Conservation (phyloP, 2,113 vertebrate species). For the Epinephelus moara region DNA sequence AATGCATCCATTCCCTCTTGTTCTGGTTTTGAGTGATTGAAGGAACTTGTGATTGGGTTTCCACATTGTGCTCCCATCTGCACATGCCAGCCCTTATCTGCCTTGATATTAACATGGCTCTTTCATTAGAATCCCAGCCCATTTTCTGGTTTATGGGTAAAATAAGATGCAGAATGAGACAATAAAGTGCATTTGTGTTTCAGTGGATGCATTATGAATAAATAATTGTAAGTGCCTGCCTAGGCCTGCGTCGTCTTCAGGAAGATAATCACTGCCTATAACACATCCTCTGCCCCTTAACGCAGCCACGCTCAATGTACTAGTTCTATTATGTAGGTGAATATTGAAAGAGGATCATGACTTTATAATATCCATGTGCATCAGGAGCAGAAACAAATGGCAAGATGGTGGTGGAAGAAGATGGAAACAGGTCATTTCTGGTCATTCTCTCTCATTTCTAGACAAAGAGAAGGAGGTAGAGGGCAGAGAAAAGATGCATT, state of each 20-base stretch:
- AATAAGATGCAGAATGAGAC: conserved; percentile 92
- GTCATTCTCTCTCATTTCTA: conserved; percentile 39
- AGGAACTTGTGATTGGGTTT: conserved; percentile 97
- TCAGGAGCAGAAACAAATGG: conserved; percentile 51
- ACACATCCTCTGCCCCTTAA: conserved; percentile 69
- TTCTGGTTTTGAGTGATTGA: conserved; percentile 90
- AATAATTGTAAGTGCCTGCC: conserved; percentile 91
- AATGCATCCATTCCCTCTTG: conserved; percentile 89
- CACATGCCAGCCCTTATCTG: conserved; percentile 86
- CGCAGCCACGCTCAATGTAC: conserved; percentile 66
- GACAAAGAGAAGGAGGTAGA: conserved; percentile 6
- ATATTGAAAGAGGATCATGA: conserved; percentile 83
- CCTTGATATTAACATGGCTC: conserved; percentile 95
- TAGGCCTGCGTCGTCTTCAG: conserved; percentile 76
- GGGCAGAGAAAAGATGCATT: not conserved
- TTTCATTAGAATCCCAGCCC: conserved; percentile 93
- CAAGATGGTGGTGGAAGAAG: conserved; percentile 15
- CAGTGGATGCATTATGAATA: conserved; percentile 91
- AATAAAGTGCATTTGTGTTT: conserved; percentile 95
- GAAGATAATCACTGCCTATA: conserved; percentile 84
- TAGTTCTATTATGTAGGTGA: conserved; percentile 74
- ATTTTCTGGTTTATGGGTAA: conserved; percentile 91
- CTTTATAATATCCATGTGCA: conserved; percentile 78
- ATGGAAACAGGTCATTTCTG: conserved; percentile 35
- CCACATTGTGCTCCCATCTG: conserved; percentile 90